Base-by-base conservation (phyloP, 2,888 invertebrate species). In the Drosophila borborema region DNA sequence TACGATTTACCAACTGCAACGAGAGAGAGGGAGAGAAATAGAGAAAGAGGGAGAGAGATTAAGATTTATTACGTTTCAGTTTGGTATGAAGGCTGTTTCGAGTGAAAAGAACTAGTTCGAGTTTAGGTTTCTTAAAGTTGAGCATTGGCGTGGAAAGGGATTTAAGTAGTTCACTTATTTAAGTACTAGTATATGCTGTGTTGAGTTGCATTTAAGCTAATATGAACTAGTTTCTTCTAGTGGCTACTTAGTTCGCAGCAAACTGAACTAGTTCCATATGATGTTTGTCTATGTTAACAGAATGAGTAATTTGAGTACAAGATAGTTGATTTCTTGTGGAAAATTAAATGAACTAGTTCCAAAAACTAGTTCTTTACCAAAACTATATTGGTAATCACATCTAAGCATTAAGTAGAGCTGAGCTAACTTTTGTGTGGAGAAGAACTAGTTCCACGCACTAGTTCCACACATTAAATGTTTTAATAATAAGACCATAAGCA, bases 1-100 rank as follows among this genome's bases (percentile, higher is more conserved):
- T 91, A 91, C 64, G 91, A 85, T 78, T 91, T 92, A 49, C 91
- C 91, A 85, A 92, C 91, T 91, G 78, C 6, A 81, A 83, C 34
- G 41, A 43, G 18, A 16, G 31, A 3, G 28, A 9, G 23, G 2
- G 54, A 16, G 38, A 1, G 20, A 4, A 16, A 5, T 16, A 28
- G 28, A n/a, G 23, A 1, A n/a, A 2, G 7, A 36, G 3, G 20
- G 36, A 53, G 53, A 4, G n/a, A 58, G 31, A 56, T 54, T 12
- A 46, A 48, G 45, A 66, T 66, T 66, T 66, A 54, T 53, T 41
- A 41, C 55, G n/a, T 31, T 38, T 54, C 20, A 5, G 36, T 38
- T 38, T 54, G 20, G 23, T 8, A 23, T 54, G 20, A 20, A 16
- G 38, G 16, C 23, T 23, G 53, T 36, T 38, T 38, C 23, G 38